Percentiles rank a stretch among this genome's conserved stretches.
Conservation (phyloP, 1,140 invertebrate genomes). For the Lerema accius region DNA sequence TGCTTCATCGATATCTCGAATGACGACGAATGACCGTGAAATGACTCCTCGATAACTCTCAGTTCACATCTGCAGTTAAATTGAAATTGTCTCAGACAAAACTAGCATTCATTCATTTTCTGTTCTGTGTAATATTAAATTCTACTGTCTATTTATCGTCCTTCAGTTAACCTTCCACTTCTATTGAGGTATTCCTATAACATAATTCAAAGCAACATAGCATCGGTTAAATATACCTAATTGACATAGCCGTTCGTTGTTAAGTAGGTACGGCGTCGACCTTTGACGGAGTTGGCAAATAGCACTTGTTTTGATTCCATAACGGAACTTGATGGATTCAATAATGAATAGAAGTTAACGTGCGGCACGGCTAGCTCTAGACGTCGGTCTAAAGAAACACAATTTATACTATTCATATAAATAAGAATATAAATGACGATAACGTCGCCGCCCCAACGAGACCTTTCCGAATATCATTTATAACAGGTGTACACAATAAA, state of each 20-base stretch:
- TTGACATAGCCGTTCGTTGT: too few species aligned
- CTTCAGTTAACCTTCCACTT: too few species aligned
- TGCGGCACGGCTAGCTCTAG: not conserved
- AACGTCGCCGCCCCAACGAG: not conserved
- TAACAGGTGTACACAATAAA: slow-evolving; percentile 28
- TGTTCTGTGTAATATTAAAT: too few species aligned
- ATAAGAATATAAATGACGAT: not conserved
- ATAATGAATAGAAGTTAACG: not conserved
- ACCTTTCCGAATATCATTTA: not conserved
- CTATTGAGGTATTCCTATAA: too few species aligned
- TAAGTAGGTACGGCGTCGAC: too few species aligned
- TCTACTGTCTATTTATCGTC: too few species aligned
- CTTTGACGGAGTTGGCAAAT: too few species aligned
- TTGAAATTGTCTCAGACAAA: not conserved
- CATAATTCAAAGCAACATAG: too few species aligned
- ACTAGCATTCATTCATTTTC: too few species aligned
- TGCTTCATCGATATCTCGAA: not conserved
- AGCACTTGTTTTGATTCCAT: not conserved
- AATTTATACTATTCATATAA: too few species aligned
- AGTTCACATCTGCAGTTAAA: not conserved
- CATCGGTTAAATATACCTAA: too few species aligned
- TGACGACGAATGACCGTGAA: not conserved
- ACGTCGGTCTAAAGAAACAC: too few species aligned
- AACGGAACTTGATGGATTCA: not conserved
- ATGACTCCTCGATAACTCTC: not conserved